Evolutionary conservation across 2,797 vertebrate species (phyloP).

Genomic region (Lindbergichthys nudifrons): DNA sequence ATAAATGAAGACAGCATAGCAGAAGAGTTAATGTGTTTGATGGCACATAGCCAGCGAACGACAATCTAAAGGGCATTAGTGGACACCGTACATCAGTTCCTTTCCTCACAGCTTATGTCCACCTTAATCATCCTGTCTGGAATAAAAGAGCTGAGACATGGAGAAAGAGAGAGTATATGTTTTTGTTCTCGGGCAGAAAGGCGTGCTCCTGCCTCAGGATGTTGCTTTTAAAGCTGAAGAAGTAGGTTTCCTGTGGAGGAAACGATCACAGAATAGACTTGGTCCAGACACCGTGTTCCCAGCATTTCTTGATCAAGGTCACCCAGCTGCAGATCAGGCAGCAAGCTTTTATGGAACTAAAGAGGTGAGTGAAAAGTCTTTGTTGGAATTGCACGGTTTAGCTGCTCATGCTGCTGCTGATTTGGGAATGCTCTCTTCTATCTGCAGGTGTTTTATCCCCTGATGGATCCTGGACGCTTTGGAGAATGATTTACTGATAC

Average conservation of each 20-base stretch:
- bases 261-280: constrained; percentile 82
- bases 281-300: constrained; percentile 72
- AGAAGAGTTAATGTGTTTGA: constrained; percentile 25
- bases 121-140: constrained; percentile 42
- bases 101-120: constrained; percentile 22
- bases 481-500: constrained; percentile 5
- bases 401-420: constrained; percentile 22
- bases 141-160: constrained; percentile 24
- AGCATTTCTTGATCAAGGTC: constrained; percentile 64
- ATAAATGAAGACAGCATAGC: not conserved
- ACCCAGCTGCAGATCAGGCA: constrained; percentile 34
- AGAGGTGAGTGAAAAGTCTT: constrained; percentile 50
- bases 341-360: constrained; percentile 3
- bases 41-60: constrained; percentile 27
- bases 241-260: constrained; percentile 86
- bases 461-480: constrained; percentile 53
- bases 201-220: constrained; percentile 84
- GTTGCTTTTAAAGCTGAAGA: constrained; percentile 85
- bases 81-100: constrained; percentile 27
- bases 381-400: not conserved
- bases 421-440: not conserved
- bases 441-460: constrained; percentile 41
- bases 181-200: constrained; percentile 83
- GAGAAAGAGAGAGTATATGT: constrained; percentile 61
- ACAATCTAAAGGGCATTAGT: constrained; percentile 32